Evolutionary conservation across 2,888 invertebrate species (phyloP).

Genomic region (Galerucella calmariensis): DNA sequence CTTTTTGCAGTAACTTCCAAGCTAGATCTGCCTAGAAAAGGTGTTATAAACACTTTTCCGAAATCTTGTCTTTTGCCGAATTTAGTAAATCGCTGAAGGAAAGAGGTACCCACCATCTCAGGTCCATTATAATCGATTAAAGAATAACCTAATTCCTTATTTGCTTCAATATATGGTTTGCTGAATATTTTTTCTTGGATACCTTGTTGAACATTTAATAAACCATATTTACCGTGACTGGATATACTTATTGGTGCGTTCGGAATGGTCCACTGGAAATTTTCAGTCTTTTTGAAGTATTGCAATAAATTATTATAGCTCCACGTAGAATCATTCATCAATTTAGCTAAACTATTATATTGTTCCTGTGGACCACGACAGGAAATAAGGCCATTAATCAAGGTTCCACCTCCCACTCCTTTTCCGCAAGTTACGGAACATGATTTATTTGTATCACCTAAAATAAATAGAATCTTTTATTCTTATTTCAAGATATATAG

Average conservation of each 20-base stretch:
- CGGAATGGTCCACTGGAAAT: slow-evolving; percentile 31
- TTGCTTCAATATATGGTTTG: slow-evolving; percentile 63
- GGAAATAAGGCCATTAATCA: slow-evolving; percentile 67
- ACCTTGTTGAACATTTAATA: slow-evolving; percentile 42
- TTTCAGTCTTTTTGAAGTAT: slow-evolving; percentile 56
- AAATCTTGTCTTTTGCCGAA: slow-evolving; percentile 80
- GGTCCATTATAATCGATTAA: slow-evolving; percentile 77
- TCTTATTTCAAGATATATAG: no score
- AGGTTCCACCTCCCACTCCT: slow-evolving; percentile 66
- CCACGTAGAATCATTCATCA: slow-evolving; percentile 59
- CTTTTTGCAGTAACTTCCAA: slow-evolving; percentile 77
- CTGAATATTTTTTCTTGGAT: slow-evolving; percentile 11
- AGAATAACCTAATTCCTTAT: slow-evolving; percentile 74
- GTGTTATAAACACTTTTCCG: slow-evolving; percentile 79
- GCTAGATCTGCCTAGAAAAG: slow-evolving; percentile 72
- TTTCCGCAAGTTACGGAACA: slow-evolving; percentile 65
- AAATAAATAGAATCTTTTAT: slow-evolving; percentile 4
- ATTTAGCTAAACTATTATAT: slow-evolving; percentile 65
- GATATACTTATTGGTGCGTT: slow-evolving; percentile 27
- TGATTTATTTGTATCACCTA: slow-evolving; percentile 50
- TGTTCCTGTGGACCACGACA: slow-evolving; percentile 64
- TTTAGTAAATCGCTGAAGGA: slow-evolving; percentile 70
- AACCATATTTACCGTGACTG: slow-evolving; percentile 38
- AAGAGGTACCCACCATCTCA: slow-evolving; percentile 72
- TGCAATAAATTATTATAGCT: slow-evolving; percentile 70